Base-by-base conservation (phyloP, 2,888 invertebrate species). In the Resseliella maxima region DNA sequence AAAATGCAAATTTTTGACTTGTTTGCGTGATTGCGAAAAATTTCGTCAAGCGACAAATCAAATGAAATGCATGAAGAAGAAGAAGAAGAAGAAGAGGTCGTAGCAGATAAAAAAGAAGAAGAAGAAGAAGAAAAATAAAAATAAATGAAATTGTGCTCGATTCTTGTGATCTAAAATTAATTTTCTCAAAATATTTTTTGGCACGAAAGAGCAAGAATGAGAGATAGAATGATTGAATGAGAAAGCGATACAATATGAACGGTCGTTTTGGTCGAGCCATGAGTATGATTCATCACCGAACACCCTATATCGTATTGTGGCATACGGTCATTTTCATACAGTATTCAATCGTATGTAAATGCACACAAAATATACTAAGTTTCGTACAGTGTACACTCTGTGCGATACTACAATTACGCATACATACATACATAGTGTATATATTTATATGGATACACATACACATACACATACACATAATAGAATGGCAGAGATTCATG, bases 111-210 rank as follows among this genome's bases (percentile, higher is more conserved):
- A 5, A 12, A 12, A 12, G 12, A 8, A 50, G 18, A 50, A 15
- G 41, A 41, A 41, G 6, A 12, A 41, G 41, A 41, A 12, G 12
- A 12, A 41, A 12, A 41, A 12, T 8, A 12, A 41, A 12, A 41
- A 12, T 8, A 41, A 41, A 12, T 8, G 12, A 41, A 12, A 41
- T 8, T 59, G 59, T 59, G n/a, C 24, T 59, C 50, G 15, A n/a
- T 59, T 59, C 59, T 24, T 72, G 31, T 72, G 72, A 72, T 72
- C 72, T 72, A 72, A 72, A 72, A 72, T 72, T 72, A 72, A 59
- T 72, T 24, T 6, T n/a, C 31, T 31, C 5, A 72, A 35, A 72
- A 72, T 72, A 35, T 31, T 6, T 50, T 72, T 72, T 35, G 72
- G 72, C n/a, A 50, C 46, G 18, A 18, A 15, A 50, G 2, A 50